Conservation (phyloP, 1,140 invertebrate genomes). For the Halesus radiatus region DNA sequence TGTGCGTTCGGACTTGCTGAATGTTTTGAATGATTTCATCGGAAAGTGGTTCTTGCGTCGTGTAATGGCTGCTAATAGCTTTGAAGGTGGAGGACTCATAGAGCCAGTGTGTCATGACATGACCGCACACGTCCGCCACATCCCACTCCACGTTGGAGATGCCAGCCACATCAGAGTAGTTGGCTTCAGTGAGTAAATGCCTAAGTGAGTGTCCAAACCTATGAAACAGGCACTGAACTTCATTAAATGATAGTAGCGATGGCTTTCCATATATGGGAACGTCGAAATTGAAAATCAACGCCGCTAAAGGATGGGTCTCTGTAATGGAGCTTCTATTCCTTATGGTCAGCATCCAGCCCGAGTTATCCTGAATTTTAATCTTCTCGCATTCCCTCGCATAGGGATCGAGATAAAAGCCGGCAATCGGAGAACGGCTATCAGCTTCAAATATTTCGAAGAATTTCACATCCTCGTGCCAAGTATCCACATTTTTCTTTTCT, state of each 20-base stretch:
- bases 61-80: constrained; percentile 80
- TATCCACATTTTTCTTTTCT: constrained; percentile 74
- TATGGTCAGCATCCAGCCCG: constrained; percentile 79
- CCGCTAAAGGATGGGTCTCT: constrained; percentile 78
- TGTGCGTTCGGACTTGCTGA: constrained; percentile 76
- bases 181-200: constrained; percentile 83
- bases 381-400: constrained; percentile 79
- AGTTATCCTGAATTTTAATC: constrained; percentile 71
- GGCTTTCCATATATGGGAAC: constrained; percentile 74
- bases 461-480: constrained; percentile 89
- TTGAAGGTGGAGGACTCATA: constrained; percentile 79
- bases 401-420: constrained; percentile 88
- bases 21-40: constrained; percentile 77
- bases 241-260: constrained; percentile 80
- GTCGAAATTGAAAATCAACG: constrained; percentile 88
- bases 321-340: constrained; percentile 76
- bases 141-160: constrained; percentile 93
- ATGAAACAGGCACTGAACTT: constrained; percentile 83
- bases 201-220: constrained; percentile 90
- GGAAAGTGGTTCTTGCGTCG: constrained; percentile 79
- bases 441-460: constrained; percentile 86
- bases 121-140: constrained; percentile 82
- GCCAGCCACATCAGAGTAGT: constrained; percentile 87
- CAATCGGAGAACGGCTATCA: constrained; percentile 76
- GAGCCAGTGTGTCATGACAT: constrained; percentile 88